Conservation (phyloP, 2,797 vertebrate species). For the Myotis daubentonii region DNA sequence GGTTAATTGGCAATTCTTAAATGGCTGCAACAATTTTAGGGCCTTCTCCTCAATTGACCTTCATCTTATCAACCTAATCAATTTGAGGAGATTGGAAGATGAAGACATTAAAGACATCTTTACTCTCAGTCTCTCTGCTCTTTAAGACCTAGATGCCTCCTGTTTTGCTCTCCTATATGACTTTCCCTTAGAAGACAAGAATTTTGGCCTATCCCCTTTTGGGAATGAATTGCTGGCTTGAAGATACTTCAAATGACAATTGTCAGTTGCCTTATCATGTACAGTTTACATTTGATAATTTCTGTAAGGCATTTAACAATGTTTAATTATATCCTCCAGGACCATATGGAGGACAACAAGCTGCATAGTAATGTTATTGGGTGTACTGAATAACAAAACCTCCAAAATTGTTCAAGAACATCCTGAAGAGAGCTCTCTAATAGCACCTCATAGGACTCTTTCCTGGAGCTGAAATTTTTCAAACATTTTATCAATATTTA, state of each 20-base stretch:
- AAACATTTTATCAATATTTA: slow-evolving; percentile 1
- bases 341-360: background rate
- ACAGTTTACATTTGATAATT: background rate
- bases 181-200: background rate
- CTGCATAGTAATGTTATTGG: background rate
- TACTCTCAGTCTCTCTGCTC: background rate
- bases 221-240: background rate
- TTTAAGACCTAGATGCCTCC: background rate
- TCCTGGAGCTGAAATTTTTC: background rate
- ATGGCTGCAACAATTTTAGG: background rate
- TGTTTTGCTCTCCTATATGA: background rate
- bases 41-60: background rate
- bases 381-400: background rate
- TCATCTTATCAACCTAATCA: background rate
- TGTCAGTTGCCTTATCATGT: background rate
- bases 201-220: background rate
- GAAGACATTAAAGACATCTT: background rate
- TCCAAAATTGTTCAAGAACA: background rate
- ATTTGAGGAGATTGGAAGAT: background rate
- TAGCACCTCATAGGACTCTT: background rate
- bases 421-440: background rate
- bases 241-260: background rate
- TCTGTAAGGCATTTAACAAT: background rate
- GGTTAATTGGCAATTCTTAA: background rate
- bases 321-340: background rate